Evolutionary conservation across 1,140 invertebrate genomes (phyloP).

Genomic region (Solenopsis invicta): DNA sequence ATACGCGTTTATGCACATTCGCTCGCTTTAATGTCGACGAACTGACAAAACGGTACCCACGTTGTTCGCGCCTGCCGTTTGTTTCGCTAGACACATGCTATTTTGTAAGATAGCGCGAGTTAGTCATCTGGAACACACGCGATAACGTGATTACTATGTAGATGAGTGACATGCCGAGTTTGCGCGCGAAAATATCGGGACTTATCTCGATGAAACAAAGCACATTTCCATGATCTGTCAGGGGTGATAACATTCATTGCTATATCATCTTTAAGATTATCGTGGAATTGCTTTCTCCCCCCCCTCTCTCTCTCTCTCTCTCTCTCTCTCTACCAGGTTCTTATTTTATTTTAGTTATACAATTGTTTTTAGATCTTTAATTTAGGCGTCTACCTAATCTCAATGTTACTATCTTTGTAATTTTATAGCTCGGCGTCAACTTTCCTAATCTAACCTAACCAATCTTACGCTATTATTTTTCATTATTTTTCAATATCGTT

Average conservation of each 20-base stretch:
- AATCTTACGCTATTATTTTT: no score
- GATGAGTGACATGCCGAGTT: slow-evolving; percentile 18
- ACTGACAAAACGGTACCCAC: slow-evolving; percentile 4
- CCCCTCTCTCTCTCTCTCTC: neutral
- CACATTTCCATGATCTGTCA: slow-evolving; percentile 30
- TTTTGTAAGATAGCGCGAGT: slow-evolving; percentile 41
- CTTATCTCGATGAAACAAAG: slow-evolving; percentile 22
- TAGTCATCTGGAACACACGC: slow-evolving; percentile 52
- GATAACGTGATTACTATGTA: slow-evolving; percentile 50
- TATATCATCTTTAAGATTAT: neutral
- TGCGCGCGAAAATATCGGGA: slow-evolving; percentile 16
- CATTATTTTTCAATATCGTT: no score
- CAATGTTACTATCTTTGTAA: no score
- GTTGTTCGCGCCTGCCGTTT: neutral
- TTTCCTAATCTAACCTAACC: no score
- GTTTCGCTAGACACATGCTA: slow-evolving; percentile 23
- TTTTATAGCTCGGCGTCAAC: no score
- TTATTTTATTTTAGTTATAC: no score
- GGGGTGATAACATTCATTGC: neutral
- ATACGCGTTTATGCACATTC: neutral
- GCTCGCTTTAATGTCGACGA: slow-evolving; percentile 22
- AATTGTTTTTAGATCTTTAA: no score
- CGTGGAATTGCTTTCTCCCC: slow-evolving; percentile 5
- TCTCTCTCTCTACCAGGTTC: neutral
- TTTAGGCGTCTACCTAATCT: no score